Conservation (phyloP, 2,797 vertebrate species). For the Alcedo quadribrachys region DNA sequence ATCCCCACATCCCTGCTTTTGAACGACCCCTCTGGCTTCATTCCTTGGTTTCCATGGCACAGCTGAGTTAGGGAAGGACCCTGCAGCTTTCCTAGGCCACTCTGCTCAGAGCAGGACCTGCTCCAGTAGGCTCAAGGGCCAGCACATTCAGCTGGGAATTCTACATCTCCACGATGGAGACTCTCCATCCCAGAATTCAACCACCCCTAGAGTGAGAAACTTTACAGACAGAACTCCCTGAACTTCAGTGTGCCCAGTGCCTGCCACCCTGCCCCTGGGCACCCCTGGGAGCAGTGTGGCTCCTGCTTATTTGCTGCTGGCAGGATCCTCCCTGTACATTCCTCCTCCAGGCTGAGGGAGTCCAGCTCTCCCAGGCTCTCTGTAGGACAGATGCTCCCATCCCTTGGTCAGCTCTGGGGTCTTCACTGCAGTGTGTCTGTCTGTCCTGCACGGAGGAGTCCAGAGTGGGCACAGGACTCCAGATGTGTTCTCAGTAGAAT, state of each 20-base stretch:
- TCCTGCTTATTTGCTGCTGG: neutral
- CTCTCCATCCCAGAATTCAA: too few relatives aligned
- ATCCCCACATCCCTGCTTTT: rapidly evolving
- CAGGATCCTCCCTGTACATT: neutral
- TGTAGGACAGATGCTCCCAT: neutral
- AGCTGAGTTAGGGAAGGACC: neutral
- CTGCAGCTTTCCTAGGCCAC: neutral
- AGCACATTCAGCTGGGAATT: rapidly evolving
- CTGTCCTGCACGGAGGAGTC: neutral
- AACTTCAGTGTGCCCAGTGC: neutral
- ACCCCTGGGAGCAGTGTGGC: neutral
- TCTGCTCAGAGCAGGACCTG: neutral
- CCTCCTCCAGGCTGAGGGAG: neutral
- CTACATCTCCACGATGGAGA: neutral
- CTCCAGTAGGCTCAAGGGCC: neutral
- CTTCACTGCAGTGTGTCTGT: neutral
- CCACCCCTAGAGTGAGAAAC: too few relatives aligned
- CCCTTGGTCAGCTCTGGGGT: neutral
- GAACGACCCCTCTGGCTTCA: neutral
- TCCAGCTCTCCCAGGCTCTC: neutral
- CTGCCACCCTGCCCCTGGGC: neutral
- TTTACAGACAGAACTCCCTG: neutral
- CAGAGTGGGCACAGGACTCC: neutral
- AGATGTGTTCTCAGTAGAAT: neutral
- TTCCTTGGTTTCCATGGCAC: neutral